Percentiles rank a stretch among this genome's conserved stretches.
Evolutionary conservation across 2,888 invertebrate species (phyloP).

Genomic region (Danaus chrysippus): DNA sequence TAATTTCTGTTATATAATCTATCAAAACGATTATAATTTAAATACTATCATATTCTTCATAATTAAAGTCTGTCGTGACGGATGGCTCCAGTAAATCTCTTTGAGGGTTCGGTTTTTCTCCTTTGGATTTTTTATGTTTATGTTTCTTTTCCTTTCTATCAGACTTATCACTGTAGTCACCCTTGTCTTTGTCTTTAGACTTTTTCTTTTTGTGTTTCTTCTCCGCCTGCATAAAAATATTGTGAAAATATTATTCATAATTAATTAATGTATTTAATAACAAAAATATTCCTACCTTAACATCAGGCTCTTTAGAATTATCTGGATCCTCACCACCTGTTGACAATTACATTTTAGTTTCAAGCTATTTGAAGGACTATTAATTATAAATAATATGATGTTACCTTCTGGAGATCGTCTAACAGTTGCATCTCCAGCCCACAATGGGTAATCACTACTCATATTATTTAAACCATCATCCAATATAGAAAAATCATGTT

Average conservation of each 20-base stretch:
- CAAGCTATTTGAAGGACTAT: slow-evolving; percentile 5
- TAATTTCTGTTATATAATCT: not conserved
- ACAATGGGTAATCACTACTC: slow-evolving; percentile 63
- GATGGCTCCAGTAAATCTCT: slow-evolving; percentile 65
- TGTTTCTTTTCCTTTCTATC: slow-evolving; percentile 77
- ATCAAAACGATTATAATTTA: slow-evolving; percentile 33
- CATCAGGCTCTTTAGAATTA: slow-evolving; percentile 50
- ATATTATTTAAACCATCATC: slow-evolving; percentile 38
- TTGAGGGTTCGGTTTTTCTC: slow-evolving; percentile 67
- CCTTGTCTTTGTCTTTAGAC: slow-evolving; percentile 74
- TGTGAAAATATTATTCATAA: not conserved
- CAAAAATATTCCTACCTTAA: slow-evolving; percentile 47
- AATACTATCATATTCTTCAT: slow-evolving; percentile 68
- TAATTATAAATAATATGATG: slow-evolving; percentile 12
- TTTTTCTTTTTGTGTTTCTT: slow-evolving; percentile 79
- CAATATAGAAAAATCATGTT: slow-evolving; percentile 23
- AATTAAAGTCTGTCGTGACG: slow-evolving; percentile 44
- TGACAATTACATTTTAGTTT: slow-evolving; percentile 23
- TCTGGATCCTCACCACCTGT: slow-evolving; percentile 71
- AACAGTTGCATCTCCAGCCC: slow-evolving; percentile 84
- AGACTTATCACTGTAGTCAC: slow-evolving; percentile 71
- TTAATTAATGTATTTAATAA: slow-evolving; percentile 2
- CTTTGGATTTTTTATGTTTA: slow-evolving; percentile 75
- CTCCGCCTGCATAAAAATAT: slow-evolving; percentile 35
- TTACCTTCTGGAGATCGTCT: slow-evolving; percentile 87